Evolutionary conservation across 2,888 invertebrate species (phyloP).

Genomic region (Leptopilina myrica): DNA sequence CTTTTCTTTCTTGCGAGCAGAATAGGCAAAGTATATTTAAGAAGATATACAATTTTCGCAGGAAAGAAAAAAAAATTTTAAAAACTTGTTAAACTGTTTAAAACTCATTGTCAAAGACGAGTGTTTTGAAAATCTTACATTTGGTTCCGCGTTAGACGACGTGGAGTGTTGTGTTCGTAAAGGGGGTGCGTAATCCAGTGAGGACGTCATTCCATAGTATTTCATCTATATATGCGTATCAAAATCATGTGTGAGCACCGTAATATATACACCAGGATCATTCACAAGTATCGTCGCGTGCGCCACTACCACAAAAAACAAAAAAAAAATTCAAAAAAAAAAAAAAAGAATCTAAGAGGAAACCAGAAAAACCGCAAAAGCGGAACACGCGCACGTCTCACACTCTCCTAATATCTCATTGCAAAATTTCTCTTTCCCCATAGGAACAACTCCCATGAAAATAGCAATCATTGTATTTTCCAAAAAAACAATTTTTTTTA

Average conservation of each 20-base stretch:
- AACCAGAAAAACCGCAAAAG: constrained; percentile 43
- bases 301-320: constrained; percentile 47
- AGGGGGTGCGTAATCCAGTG: constrained; percentile 65
- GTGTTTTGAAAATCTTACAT: constrained; percentile 60
- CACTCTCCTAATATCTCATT: constrained; percentile 23
- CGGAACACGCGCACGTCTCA: constrained; percentile 41
- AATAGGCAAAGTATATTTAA: too few species aligned
- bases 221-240: constrained; percentile 52
- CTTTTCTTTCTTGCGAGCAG: too few species aligned
- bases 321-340: constrained; percentile 19
- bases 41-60: too few species aligned
- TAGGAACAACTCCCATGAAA: constrained; percentile 9
- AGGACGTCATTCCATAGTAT: constrained; percentile 65
- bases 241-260: constrained; percentile 58
- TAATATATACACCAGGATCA: constrained; percentile 60
- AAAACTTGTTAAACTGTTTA: too few species aligned
- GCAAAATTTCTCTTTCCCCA: not conserved
- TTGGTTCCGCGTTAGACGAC: constrained; percentile 67
- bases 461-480: not conserved
- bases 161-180: constrained; percentile 63
- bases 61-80: too few species aligned
- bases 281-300: constrained; percentile 60
- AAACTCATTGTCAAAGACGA: constrained; percentile 7
- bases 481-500: constrained; percentile 2
- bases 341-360: constrained; percentile 7